Percentiles rank a stretch among this genome's conserved stretches.
Evolutionary conservation across 2,888 invertebrate species (phyloP).

Genomic region (Ametastegia equiseti): DNA sequence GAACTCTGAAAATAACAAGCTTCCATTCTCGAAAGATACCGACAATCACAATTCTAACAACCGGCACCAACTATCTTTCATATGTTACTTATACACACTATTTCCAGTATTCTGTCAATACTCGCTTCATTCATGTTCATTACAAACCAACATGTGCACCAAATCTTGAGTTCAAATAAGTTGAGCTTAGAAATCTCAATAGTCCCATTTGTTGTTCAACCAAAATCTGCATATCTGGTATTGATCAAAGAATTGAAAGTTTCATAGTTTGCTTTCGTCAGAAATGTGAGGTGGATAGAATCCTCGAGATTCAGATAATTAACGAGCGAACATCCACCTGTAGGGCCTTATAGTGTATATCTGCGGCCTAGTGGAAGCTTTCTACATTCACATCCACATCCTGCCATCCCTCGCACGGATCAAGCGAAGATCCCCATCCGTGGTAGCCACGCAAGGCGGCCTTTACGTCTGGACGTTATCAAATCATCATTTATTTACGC

Average conservation of each 20-base stretch:
- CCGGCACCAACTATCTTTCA: background rate
- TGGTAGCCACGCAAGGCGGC: slow-evolving; percentile 62
- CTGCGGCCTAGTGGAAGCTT: slow-evolving; percentile 50
- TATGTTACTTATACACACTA: background rate
- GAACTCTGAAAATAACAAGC: slow-evolving; percentile 14
- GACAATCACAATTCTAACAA: background rate
- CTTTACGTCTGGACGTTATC: slow-evolving; percentile 70
- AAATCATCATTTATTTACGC: slow-evolving; percentile 74
- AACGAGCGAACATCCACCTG: slow-evolving; percentile 64
- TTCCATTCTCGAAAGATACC: background rate
- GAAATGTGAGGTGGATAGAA: slow-evolving; percentile 67
- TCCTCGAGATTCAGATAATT: slow-evolving; percentile 66
- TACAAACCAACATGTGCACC: no score
- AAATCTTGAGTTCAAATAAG: no score
- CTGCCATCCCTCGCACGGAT: slow-evolving; percentile 53
- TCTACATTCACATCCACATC: slow-evolving; percentile 47
- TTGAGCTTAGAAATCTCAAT: no score
- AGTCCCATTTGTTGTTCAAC: background rate
- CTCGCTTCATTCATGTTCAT: background rate
- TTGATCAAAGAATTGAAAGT: background rate
- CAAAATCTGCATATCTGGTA: background rate
- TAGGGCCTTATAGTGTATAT: slow-evolving; percentile 48
- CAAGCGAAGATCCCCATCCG: slow-evolving; percentile 60
- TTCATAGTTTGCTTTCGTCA: slow-evolving; percentile 39
- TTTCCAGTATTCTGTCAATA: background rate